Conservation (phyloP, 2,888 invertebrate species). For the Callimorpha dominula region DNA sequence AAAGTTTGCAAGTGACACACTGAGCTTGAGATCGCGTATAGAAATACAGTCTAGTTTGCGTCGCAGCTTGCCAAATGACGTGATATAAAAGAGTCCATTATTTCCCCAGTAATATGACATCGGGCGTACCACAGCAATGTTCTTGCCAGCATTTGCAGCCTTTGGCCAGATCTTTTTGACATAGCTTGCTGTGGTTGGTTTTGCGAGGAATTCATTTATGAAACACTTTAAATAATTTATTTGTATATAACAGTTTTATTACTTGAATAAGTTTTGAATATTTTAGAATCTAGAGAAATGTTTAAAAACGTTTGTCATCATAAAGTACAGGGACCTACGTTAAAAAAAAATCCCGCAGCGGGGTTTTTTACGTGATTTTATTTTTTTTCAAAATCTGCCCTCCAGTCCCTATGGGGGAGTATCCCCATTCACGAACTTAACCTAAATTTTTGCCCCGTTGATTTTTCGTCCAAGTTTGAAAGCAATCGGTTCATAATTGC, state of each 20-base stretch:
- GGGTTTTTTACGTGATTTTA: too few relatives aligned
- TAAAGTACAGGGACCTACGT: too few relatives aligned
- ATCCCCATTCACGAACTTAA: too few relatives aligned
- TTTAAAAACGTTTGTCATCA: too few relatives aligned
- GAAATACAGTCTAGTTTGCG: slow-evolving; percentile 32
- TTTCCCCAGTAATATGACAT: slow-evolving; percentile 55
- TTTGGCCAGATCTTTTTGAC: slow-evolving; percentile 11
- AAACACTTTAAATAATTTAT: background rate
- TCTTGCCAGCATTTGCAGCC: slow-evolving; percentile 39
- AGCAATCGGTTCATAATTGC: too few relatives aligned
- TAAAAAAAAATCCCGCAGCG: too few relatives aligned
- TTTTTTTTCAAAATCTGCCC: too few relatives aligned
- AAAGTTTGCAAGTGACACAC: slow-evolving; percentile 30
- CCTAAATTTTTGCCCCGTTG: too few relatives aligned
- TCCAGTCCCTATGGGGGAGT: too few relatives aligned
- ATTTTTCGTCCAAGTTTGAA: too few relatives aligned
- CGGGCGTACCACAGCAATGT: slow-evolving; percentile 45
- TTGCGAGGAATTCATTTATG: background rate
- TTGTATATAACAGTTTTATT: background rate
- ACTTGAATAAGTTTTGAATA: too few relatives aligned
- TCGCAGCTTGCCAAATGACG: slow-evolving; percentile 43
- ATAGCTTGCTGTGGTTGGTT: slow-evolving; percentile 2
- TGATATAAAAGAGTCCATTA: slow-evolving; percentile 45
- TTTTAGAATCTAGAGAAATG: too few relatives aligned
- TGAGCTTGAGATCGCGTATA: slow-evolving; percentile 14